Percentiles rank a stretch among this genome's conserved stretches.
These are phyloP conservation scores for Ferrisia virgata DNA, from an alignment of 2,888 invertebrate species.

Conservation along the genomic window DNA sequence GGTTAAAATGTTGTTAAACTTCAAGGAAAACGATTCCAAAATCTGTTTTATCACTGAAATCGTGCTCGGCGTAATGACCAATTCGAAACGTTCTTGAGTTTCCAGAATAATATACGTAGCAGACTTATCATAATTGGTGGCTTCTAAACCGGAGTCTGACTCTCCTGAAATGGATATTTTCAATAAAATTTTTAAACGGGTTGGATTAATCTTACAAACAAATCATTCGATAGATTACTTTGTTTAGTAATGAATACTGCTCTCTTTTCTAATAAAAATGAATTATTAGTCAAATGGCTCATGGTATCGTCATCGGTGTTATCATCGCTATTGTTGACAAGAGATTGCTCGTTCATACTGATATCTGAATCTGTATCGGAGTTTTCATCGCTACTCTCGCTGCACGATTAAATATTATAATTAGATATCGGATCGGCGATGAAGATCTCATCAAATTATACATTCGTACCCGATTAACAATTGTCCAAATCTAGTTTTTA, in stretches of 20 bases:
- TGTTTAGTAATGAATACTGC: conserved; percentile 22
- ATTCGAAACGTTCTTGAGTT: conserved; percentile 64
- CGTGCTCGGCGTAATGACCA: conserved; percentile 67
- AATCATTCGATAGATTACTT: not conserved
- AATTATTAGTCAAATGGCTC: conserved; percentile 12
- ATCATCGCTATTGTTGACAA: conserved; percentile 25
- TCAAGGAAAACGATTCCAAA: conserved; percentile 54
- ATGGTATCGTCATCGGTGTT: conserved; percentile 30
- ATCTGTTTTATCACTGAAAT: conserved; percentile 60
- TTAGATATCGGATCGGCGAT: not conserved
- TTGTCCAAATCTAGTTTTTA: conserved; percentile 70
- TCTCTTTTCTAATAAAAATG: conserved; percentile 20
- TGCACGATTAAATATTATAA: not conserved
- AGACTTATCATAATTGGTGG: conserved; percentile 54
- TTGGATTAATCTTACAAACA: too few relatives aligned
- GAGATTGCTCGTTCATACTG: not conserved
- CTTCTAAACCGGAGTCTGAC: conserved; percentile 58
- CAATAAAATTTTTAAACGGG: too few relatives aligned
- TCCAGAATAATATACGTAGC: conserved; percentile 69
- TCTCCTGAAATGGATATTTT: conserved; percentile 53
- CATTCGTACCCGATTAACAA: conserved; percentile 68
- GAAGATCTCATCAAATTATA: too few relatives aligned
- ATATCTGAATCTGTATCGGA: conserved; percentile 18
- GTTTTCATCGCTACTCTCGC: conserved; percentile 37
- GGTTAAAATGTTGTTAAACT: conserved; percentile 52